Conservation (phyloP, 1,140 invertebrate genomes). For the Cardiocondyla obscurior region DNA sequence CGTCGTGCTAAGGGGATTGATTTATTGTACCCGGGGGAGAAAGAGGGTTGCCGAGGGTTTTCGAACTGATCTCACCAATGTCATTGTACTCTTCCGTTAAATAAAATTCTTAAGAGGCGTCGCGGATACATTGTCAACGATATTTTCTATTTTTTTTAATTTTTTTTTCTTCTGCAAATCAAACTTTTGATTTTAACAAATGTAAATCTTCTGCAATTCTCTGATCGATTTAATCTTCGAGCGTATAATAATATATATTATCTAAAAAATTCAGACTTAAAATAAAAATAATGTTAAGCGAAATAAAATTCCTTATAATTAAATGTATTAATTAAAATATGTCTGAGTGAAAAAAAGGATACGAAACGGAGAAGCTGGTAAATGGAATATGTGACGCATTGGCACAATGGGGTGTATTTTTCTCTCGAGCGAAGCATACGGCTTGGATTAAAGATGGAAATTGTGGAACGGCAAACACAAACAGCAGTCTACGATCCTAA, state of each 20-base stretch:
- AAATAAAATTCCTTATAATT: not conserved
- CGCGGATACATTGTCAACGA: conserved; percentile 55
- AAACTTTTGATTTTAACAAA: not conserved
- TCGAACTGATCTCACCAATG: conserved; percentile 44
- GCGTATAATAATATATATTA: not conserved
- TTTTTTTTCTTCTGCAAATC: not conserved
- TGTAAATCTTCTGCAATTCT: too few relatives aligned
- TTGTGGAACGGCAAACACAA: conserved; percentile 73
- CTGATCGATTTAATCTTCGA: not conserved
- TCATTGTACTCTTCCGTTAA: conserved; percentile 58
- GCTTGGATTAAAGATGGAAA: conserved; percentile 74
- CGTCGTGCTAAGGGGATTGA: conserved; percentile 78
- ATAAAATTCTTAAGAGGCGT: conserved; percentile 65
- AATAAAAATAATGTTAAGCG: too few relatives aligned
- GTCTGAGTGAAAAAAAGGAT: not conserved
- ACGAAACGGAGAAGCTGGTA: not conserved
- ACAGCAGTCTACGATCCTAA: conserved; percentile 65
- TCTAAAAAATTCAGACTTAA: too few relatives aligned
- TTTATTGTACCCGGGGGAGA: conserved; percentile 81
- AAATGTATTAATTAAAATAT: not conserved
- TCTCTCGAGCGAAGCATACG: conserved; percentile 70
- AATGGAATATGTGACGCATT: not conserved
- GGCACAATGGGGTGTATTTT: not conserved
- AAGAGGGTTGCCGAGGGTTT: conserved; percentile 39
- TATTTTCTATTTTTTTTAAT: conserved; percentile 52